Evolutionary conservation across 2,797 vertebrate genomes (phyloP).

Genomic region (Lophius americanus): DNA sequence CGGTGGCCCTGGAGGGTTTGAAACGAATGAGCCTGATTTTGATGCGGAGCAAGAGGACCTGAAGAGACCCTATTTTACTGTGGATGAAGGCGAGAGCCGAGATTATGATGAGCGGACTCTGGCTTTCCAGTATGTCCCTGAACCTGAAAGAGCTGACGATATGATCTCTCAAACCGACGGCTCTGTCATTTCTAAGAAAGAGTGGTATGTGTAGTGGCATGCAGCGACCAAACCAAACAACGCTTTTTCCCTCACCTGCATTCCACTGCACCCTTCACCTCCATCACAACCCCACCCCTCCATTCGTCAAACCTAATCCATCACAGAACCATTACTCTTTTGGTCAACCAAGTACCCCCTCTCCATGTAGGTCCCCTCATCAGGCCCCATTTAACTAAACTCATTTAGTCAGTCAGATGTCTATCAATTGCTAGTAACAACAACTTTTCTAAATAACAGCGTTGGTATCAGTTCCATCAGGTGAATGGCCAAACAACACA

Average conservation of each 20-base stretch:
- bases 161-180: slow-evolving; percentile 99
- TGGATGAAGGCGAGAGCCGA: slow-evolving; percentile 92
- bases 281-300: slow-evolving; percentile 52
- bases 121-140: slow-evolving; percentile 94
- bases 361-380: slow-evolving; percentile 43
- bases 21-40: slow-evolving; percentile 89
- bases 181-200: slow-evolving; percentile 99
- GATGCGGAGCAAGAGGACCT: slow-evolving; percentile 87
- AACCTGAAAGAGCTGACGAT: slow-evolving; percentile 93
- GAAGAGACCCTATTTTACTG: slow-evolving; percentile 98
- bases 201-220: slow-evolving; percentile 97
- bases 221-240: slow-evolving; percentile 62
- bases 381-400: slow-evolving; percentile 71
- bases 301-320: slow-evolving; percentile 56
- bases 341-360: slow-evolving; percentile 18
- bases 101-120: slow-evolving; percentile 95
- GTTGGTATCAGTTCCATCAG: slow-evolving; percentile 62
- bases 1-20: slow-evolving; percentile 84
- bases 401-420: slow-evolving; percentile 61
- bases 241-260: slow-evolving; percentile 54
- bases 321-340: slow-evolving; percentile 41
- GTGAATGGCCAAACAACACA: slow-evolving; percentile 65
- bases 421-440: slow-evolving; percentile 69
- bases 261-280: slow-evolving; percentile 63
- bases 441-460: slow-evolving; percentile 58